Conservation (phyloP, 92 coral and sea anemone species). For the Phenganax stokvisi region DNA sequence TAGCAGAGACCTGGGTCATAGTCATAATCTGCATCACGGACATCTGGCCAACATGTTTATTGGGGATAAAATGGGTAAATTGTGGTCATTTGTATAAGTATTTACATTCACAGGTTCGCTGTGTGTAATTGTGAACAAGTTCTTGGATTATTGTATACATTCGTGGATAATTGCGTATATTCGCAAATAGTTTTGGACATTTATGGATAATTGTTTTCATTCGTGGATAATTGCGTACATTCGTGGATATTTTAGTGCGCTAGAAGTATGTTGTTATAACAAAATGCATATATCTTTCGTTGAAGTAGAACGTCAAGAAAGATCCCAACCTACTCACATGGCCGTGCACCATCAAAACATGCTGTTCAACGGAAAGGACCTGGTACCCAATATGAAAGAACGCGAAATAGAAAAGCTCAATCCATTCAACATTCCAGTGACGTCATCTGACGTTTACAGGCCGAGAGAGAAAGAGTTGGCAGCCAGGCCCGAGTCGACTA, state of each 20-base stretch:
- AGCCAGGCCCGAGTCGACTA: background rate
- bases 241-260: background rate
- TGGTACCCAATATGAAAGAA: background rate
- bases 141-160: background rate
- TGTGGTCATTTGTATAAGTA: background rate
- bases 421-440: slow-evolving; percentile 23
- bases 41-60: slow-evolving; percentile 31
- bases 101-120: background rate
- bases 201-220: background rate
- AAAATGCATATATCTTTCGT: background rate
- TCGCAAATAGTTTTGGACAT: background rate
- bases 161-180: background rate
- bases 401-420: slow-evolving; percentile 20
- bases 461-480: slow-evolving; percentile 23
- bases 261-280: background rate
- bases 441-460: slow-evolving; percentile 6
- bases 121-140: background rate
- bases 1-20: slow-evolving; percentile 23
- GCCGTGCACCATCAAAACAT: slow-evolving; percentile 25
- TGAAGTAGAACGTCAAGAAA: slow-evolving; percentile 24
- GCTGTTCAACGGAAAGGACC: slow-evolving; percentile 31
- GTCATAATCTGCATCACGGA: slow-evolving; percentile 25
- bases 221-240: background rate
- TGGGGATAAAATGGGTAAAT: slow-evolving; percentile 37
- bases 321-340: slow-evolving; percentile 12